phyloP scores from a whole-genome alignment of 1,140 invertebrate genomes.

The Aphelenchoides avenae region DNA sequence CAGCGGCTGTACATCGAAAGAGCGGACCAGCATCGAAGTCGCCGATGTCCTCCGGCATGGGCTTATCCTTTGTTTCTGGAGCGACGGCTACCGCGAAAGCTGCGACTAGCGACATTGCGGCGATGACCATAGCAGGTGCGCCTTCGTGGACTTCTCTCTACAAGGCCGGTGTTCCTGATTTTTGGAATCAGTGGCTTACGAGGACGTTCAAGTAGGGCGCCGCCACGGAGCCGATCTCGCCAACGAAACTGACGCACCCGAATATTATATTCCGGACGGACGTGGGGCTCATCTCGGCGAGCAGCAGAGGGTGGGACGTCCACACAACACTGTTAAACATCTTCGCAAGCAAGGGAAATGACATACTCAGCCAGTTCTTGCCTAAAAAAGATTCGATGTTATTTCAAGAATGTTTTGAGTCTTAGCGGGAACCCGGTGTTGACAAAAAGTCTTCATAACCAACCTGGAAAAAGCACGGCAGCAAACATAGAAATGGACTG shows the following conservation, averaged over 20 bases:
- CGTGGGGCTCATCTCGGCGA: slow-evolving; percentile 46
- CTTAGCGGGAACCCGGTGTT: not conserved
- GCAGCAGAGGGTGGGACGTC: slow-evolving; percentile 34
- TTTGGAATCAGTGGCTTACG: slow-evolving; percentile 15
- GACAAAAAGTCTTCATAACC: slow-evolving; percentile 9
- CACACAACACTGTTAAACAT: slow-evolving; percentile 41
- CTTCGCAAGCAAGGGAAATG: slow-evolving; percentile 42
- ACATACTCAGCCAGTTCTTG: slow-evolving; percentile 29
- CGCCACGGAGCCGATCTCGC: slow-evolving; percentile 43
- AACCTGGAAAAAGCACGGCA: slow-evolving; percentile 37
- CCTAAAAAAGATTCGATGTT: slow-evolving; percentile 16
- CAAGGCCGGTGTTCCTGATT: not conserved
- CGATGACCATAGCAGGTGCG: slow-evolving; percentile 34
- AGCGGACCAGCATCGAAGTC: slow-evolving; percentile 43
- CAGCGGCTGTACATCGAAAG: too few species aligned
- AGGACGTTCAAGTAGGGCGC: slow-evolving; percentile 44
- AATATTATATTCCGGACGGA: slow-evolving; percentile 41
- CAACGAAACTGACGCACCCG: slow-evolving; percentile 34
- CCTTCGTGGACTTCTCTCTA: slow-evolving; percentile 34
- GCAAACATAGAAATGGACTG: slow-evolving; percentile 34
- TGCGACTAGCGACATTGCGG: slow-evolving; percentile 39
- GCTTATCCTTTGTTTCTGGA: slow-evolving; percentile 40
- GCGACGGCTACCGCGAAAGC: slow-evolving; percentile 23
- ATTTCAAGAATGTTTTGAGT: not conserved
- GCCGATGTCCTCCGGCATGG: slow-evolving; percentile 39